Base-by-base conservation (phyloP, 1,140 invertebrate genomes). In the Drosophila ironensis region DNA sequence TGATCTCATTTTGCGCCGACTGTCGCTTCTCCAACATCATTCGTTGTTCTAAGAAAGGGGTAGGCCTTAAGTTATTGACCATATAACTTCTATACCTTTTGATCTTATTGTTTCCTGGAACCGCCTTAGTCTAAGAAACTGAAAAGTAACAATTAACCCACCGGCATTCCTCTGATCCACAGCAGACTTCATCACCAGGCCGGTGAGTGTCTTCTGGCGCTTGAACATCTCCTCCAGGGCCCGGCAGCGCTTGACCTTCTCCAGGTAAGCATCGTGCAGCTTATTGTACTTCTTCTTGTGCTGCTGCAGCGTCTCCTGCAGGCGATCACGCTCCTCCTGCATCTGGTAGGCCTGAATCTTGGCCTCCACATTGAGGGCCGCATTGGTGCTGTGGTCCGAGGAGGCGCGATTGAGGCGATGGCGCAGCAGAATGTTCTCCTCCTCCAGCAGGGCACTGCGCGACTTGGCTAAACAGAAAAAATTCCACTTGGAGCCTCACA, bases 271-370 rank as follows among this genome's bases (percentile, higher is more conserved):
- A 35, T 71, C 72, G 11, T 88, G 77, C 22, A 89, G 22, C 19
- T 87, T 88, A 27, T 89, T 89, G 42, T 89, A 89, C 42, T 84
- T 89, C n/a, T 75, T 78, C 27, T 89, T 89, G n/a, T 87, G 70
- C 50, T 44, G 12, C 42, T 89, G 73, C 30, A 89, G 24, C 2
- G 66, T 74, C 0, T 89, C 84, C 11, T 72, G 25, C 4, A 82
- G 7, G 3, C 41, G 56, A 67, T 89, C 88, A 1, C 73, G 73
- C 42, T 89, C 88, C 14, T 87, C 80, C 37, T 89, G 80, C 38
- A 89, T 14, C 8, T 80, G 68, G 3, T 60, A 84, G 16, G 47
- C 80, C 30, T 63, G 35, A 2, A 89, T 84, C 33, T 84, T 87
- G 24, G 88, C 73, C 17, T 89, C 81, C 4, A 89, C 81, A 41